Base-by-base conservation (phyloP, 2,888 invertebrate species). In the Drosophila subquinaria region DNA sequence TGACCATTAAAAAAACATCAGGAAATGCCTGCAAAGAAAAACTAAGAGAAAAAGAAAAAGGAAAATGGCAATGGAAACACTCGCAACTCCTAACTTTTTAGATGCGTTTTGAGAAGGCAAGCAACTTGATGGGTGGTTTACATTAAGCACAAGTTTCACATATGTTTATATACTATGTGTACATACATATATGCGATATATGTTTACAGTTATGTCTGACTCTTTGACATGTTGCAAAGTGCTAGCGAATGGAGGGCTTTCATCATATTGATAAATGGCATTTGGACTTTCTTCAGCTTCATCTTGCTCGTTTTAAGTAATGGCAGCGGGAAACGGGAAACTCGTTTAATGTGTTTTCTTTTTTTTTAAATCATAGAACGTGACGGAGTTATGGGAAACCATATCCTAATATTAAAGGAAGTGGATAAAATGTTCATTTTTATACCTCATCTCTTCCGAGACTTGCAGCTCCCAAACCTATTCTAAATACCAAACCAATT, bases 1-100 rank as follows among this genome's bases (percentile, higher is more conserved):
- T 72, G 62, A 53, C 68, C 67, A 76, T 76, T 71, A 71, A 75
- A 70, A 69, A 62, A 59, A 20, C 65, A 73, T 42, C 53, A 65
- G 48, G 51, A 68, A 64, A 51, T 53, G 52, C 50, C 61, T 59
- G 62, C 42, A 45, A 45, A 56, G n/a, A 33, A 56, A n/a, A 33
- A 36, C 33, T 20, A 5, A 38, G 17, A 48, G 13, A 27, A 10
- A 40, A 0, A 48, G 17, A 47, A 8, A 43, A 45, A n/a, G 45
- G 35, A 51, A 48, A 47, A 36, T 42, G 45, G 35, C 53, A 53
- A 40, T 35, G 53, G 45, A 33, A 59, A 35, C 40, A n/a, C 40
- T 47, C 53, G 17, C 42, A 36, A 36, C 45, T 57, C 45, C 36
- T 23, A 45, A 45, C 36, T 57, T 33, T 47, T n/a, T 10, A 38